Base-by-base conservation (phyloP, 1,140 invertebrate genomes). In the Elysia chlorotica region DNA sequence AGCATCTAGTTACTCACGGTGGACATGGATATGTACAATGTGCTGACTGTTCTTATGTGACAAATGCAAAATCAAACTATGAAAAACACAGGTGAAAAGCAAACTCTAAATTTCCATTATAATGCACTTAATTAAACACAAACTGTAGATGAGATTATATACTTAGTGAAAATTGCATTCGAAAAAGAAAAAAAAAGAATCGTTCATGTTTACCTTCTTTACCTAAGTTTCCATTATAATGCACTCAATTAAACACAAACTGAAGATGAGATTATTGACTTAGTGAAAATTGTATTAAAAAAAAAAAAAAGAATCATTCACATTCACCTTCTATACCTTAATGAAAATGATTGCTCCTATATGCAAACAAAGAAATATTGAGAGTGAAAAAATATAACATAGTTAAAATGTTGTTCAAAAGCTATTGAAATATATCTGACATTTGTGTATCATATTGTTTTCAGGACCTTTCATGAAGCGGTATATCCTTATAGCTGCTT, bases 41-140 rank as follows among this genome's bases (percentile, higher is more conserved):
- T 87, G 92, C 92, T 57, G 92, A 93, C 81, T 98, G 96, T 88
- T 94, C 96, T 81, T 98, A 97, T 85, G 92, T 93, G 65, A 96
- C 95, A 10, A 93, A 95, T 5, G 95, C 96, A 88, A 95, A 95
- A 86, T 95, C 94, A 92, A 97, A 97, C 87, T 90, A 96, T 84
- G 95, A 97, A 82, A 90, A 96, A 21, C 96, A 98, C 83, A 93
- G 93, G 87, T 65, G 35, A 38, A 35, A 23, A 37, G 4, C n/a
- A n/a, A n/a, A n/a, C n/a, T 48, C n/a, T 48, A n/a, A 48, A n/a
- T 48, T 14, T 10, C 10, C 41, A 48, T 10, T 48, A n/a, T 48
- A 48, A 14, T 14, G 10, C 10, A 48, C 41, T 48, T n/a, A 48
- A 14, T 48, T 10, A 14, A 14, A n/a, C 10, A 48, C n/a, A 48